Evolutionary conservation across 2,888 invertebrate genomes (phyloP).

Genomic region (Operophtera brumata): DNA sequence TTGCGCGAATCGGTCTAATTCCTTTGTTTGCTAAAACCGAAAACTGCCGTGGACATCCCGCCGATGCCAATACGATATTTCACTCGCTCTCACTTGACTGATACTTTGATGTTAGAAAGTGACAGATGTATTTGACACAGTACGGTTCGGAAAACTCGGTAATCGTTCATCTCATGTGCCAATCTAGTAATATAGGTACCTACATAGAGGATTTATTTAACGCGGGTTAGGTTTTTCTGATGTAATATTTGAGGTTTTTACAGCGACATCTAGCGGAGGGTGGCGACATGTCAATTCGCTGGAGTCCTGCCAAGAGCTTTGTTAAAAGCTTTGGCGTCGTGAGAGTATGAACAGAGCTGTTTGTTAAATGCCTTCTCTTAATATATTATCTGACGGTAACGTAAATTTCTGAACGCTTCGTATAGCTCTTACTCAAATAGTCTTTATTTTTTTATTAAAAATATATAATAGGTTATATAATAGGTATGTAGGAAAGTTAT

Average conservation of each 20-base stretch:
- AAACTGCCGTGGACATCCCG: conserved; percentile 65
- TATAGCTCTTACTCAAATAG: not conserved
- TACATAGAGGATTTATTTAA: conserved; percentile 51
- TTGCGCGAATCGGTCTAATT: conserved; percentile 69
- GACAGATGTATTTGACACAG: conserved; percentile 58
- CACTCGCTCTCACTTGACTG: conserved; percentile 69
- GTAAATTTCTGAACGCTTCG: conserved; percentile 1
- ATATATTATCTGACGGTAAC: conserved; percentile 36
- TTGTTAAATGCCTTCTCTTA: conserved; percentile 32
- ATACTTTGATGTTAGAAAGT: conserved; percentile 60
- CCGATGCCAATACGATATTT: conserved; percentile 62
- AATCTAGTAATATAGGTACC: conserved; percentile 36
- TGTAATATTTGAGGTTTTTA: conserved; percentile 44
- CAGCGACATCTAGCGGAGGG: conserved; percentile 59
- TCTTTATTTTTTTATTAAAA: not conserved
- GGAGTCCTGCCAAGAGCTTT: conserved; percentile 65
- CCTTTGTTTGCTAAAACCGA: conserved; percentile 76
- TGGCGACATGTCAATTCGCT: conserved; percentile 49
- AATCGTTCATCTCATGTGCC: conserved; percentile 48
- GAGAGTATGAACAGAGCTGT: conserved; percentile 39
- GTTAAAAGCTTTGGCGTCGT: conserved; percentile 63
- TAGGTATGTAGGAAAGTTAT: too few species aligned
- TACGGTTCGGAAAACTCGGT: conserved; percentile 39
- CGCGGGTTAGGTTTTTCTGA: conserved; percentile 39
- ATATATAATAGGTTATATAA: not conserved